Evolutionary conservation across 2,888 invertebrate genomes (phyloP).

Genomic region (Pomacea canaliculata): DNA sequence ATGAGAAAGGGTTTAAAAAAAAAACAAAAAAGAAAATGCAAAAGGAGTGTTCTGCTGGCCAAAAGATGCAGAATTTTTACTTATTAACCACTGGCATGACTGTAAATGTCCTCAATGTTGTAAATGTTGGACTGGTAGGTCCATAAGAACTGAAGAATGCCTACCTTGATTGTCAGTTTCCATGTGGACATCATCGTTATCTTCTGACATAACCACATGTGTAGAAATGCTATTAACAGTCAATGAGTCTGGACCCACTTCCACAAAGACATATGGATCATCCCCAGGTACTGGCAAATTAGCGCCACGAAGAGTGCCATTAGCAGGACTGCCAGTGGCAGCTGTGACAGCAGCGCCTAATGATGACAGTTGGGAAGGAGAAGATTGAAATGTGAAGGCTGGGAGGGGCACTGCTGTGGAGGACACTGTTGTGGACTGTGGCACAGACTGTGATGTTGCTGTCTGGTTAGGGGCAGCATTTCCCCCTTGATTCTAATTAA

Average conservation of each 20-base stretch:
- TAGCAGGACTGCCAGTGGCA: not conserved
- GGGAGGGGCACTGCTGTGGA: not conserved
- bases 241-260: slow-evolving; percentile 71
- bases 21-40: too few relatives aligned
- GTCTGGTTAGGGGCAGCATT: not conserved
- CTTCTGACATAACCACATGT: slow-evolving; percentile 57
- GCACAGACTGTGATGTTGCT: not conserved
- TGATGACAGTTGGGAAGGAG: slow-evolving; percentile 31
- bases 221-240: slow-evolving; percentile 72
- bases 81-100: too few relatives aligned
- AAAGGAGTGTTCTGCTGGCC: too few relatives aligned
- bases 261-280: slow-evolving; percentile 74
- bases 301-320: not conserved
- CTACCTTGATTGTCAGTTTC: not conserved
- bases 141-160: too few relatives aligned
- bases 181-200: not conserved
- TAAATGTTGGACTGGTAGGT: too few relatives aligned
- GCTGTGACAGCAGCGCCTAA: not conserved
- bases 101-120: too few relatives aligned
- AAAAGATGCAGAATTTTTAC: too few relatives aligned
- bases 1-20: too few relatives aligned
- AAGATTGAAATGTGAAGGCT: slow-evolving; percentile 27
- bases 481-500: too few relatives aligned
- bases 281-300: slow-evolving; percentile 13
- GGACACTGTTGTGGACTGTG: not conserved